These are phyloP conservation scores for Eurois occulta DNA, from an alignment of 2,888 invertebrate genomes.

Conservation along the genomic window DNA sequence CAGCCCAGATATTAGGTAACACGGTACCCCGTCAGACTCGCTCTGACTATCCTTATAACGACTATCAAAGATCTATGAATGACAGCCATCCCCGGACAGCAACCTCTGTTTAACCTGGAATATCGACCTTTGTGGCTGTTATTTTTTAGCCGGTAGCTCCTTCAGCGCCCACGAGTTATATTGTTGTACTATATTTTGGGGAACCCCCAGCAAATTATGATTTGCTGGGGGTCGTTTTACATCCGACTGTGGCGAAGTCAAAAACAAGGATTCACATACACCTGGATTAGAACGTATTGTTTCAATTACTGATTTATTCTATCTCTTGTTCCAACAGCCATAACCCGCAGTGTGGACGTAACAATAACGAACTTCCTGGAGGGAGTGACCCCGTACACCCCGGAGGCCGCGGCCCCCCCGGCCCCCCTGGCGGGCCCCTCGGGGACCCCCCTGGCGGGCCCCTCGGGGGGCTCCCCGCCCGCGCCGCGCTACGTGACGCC, in stretches of 20 bases:
- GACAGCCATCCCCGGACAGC: too few species aligned
- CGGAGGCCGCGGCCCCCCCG: slow-evolving; percentile 72
- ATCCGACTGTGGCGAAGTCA: not conserved
- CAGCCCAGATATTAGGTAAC: not conserved
- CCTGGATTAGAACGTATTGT: not conserved
- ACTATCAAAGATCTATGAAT: not conserved
- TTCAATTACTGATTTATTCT: not conserved
- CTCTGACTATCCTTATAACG: not conserved
- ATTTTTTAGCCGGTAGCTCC: too few species aligned
- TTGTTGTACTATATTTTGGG: too few species aligned
- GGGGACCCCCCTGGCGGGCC: slow-evolving; percentile 47
- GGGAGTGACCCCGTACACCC: slow-evolving; percentile 92
- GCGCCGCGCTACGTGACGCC: slow-evolving; percentile 78
- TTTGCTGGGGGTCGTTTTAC: too few species aligned
- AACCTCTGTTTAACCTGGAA: too few species aligned
- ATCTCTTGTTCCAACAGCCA: slow-evolving; percentile 84
- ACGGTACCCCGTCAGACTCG: too few species aligned
- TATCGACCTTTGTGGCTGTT: too few species aligned
- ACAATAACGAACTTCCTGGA: slow-evolving; percentile 96
- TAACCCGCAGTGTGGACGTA: slow-evolving; percentile 94
- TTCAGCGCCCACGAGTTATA: too few species aligned
- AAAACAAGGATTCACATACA: not conserved
- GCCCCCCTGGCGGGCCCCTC: slow-evolving; percentile 55
- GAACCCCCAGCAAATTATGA: too few species aligned
- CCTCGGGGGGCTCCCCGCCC: not conserved